phyloP scores from a whole-genome alignment of 2,888 invertebrate species.

The Caenorhabditis japonica region DNA sequence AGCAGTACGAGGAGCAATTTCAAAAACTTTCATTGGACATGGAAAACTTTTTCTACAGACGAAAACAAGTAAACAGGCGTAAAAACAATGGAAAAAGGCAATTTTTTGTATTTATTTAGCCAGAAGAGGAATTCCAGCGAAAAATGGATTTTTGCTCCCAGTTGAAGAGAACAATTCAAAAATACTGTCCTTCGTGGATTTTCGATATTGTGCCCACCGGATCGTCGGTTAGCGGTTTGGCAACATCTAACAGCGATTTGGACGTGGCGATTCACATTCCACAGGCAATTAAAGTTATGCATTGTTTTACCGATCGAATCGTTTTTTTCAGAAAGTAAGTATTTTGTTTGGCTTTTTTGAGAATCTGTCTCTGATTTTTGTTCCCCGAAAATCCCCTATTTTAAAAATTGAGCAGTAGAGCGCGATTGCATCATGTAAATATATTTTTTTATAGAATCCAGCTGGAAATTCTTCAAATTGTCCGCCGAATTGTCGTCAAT shows the following conservation, averaged over 20 bases:
- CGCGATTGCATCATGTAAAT: background rate
- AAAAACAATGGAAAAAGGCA: too few relatives aligned
- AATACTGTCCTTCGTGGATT: constrained; percentile 37
- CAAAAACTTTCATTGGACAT: constrained; percentile 9
- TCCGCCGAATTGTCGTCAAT: constrained; percentile 33
- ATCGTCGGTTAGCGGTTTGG: constrained; percentile 51
- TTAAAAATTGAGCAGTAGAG: background rate
- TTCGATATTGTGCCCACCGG: constrained; percentile 55
- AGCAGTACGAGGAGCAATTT: constrained; percentile 5
- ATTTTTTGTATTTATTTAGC: constrained; percentile 14
- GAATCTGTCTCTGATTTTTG: too few relatives aligned
- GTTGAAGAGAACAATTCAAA: constrained; percentile 24
- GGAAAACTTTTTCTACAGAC: constrained; percentile 1
- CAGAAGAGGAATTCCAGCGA: constrained; percentile 24
- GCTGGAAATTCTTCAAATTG: constrained; percentile 50
- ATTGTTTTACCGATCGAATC: too few relatives aligned
- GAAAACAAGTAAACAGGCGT: constrained; percentile 25
- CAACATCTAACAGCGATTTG: constrained; percentile 48
- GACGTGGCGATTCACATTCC: constrained; percentile 59
- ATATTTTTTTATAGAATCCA: constrained; percentile 29
- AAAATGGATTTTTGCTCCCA: constrained; percentile 36
- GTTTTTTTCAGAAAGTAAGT: too few relatives aligned
- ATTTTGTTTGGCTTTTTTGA: too few relatives aligned
- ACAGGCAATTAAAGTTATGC: too few relatives aligned
- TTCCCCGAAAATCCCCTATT: background rate